Percentiles rank a stretch among this genome's conserved stretches.
Conservation (phyloP, 2,888 invertebrate genomes). For the Gymnoscelis rufifasciata region DNA sequence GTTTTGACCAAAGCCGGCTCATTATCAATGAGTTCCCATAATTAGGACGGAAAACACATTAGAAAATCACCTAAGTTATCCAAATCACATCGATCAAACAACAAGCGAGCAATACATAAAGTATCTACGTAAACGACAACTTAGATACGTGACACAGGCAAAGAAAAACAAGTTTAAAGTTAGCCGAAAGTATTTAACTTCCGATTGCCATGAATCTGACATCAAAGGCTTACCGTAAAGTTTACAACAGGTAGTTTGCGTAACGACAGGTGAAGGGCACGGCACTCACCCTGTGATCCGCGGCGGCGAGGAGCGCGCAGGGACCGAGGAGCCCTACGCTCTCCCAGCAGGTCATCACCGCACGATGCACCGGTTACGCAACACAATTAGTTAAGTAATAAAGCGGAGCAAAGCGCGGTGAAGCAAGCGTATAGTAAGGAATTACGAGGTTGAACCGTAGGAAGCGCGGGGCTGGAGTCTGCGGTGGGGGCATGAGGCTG, state of each 20-base stretch:
- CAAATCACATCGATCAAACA: not conserved
- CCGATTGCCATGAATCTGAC: slow-evolving; percentile 26
- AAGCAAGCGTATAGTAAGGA: slow-evolving; percentile 60
- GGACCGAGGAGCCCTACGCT: slow-evolving; percentile 75
- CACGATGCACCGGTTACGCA: slow-evolving; percentile 67
- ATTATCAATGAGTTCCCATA: slow-evolving; percentile 20
- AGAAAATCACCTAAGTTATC: slow-evolving; percentile 23
- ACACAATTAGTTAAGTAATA: slow-evolving; percentile 52
- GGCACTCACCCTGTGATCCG: slow-evolving; percentile 75
- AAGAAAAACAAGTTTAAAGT: slow-evolving; percentile 26
- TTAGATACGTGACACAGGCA: not conserved
- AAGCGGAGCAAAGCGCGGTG: slow-evolving; percentile 61
- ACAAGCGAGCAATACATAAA: not conserved
- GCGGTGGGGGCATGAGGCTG: slow-evolving; percentile 64
- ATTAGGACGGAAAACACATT: slow-evolving; percentile 18
- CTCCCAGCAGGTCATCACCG: slow-evolving; percentile 76
- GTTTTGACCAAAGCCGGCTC: slow-evolving; percentile 11
- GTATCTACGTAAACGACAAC: not conserved
- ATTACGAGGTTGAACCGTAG: slow-evolving; percentile 76
- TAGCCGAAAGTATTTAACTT: slow-evolving; percentile 22
- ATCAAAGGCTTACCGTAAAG: slow-evolving; percentile 25
- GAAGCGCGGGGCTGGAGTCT: slow-evolving; percentile 61
- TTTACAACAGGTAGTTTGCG: slow-evolving; percentile 20
- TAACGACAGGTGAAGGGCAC: slow-evolving; percentile 13
- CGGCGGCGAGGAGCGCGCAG: slow-evolving; percentile 72